Percentiles rank a stretch among this genome's conserved stretches.
phyloP scores from a whole-genome alignment of 2,113 vertebrate species.

The Rostratula benghalensis region DNA sequence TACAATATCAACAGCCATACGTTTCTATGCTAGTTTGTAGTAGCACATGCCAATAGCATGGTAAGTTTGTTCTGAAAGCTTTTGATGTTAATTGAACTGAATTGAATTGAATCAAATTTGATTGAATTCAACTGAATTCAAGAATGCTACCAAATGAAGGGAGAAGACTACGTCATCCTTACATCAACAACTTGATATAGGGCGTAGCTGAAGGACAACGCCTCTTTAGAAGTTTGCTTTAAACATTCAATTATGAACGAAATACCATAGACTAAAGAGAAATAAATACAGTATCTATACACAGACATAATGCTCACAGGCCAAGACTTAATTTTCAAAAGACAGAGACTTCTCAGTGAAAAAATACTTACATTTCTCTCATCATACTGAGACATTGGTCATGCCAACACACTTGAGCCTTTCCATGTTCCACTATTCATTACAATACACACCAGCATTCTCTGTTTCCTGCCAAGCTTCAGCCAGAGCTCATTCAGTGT shows the following conservation, averaged over 20 bases:
- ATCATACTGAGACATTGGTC: conserved; percentile 44
- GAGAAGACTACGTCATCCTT: conserved; percentile 11
- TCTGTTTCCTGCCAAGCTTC: conserved; percentile 53
- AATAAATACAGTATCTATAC: conserved; percentile 60
- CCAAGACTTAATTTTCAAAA: conserved; percentile 70
- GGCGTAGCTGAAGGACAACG: not conserved
- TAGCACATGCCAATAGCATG: not conserved
- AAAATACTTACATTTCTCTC: conserved; percentile 61
- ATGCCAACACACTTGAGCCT: conserved; percentile 63
- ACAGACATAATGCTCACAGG: conserved; percentile 43
- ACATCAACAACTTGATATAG: conserved; percentile 57
- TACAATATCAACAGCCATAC: not conserved
- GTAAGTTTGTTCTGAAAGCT: conserved; percentile 37
- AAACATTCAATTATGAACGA: conserved; percentile 66
- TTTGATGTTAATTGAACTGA: conserved; percentile 26
- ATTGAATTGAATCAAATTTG: not conserved
- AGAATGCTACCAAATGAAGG: conserved; percentile 34
- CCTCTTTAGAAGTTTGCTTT: conserved; percentile 64
- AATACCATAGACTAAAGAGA: conserved; percentile 43
- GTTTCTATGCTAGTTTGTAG: not conserved
- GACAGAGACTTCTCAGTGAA: conserved; percentile 55
- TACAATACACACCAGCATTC: conserved; percentile 12
- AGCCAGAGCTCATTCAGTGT: conserved; percentile 60
- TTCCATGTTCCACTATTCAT: conserved; percentile 58
- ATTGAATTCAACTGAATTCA: not conserved